These are phyloP conservation scores for Eumaeus atala DNA, from an alignment of 1,140 invertebrate species.

Conservation along the genomic window DNA sequence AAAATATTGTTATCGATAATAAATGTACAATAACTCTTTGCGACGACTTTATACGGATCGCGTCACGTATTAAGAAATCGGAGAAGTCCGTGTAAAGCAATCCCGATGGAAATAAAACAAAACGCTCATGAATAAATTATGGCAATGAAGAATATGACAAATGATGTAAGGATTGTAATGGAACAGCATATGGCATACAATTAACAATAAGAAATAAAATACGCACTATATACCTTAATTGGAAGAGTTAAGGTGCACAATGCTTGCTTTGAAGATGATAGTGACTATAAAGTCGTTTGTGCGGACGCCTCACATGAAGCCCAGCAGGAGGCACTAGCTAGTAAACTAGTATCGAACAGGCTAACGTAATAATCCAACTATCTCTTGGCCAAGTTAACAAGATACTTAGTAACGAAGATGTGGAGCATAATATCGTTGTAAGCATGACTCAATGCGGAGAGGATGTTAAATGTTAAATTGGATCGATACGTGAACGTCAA, in stretches of 20 bases:
- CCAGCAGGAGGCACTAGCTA: slow-evolving; percentile 59
- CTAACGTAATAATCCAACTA: slow-evolving; percentile 66
- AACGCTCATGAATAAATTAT: slow-evolving; percentile 68
- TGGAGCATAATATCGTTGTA: slow-evolving; percentile 30
- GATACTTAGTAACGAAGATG: slow-evolving; percentile 39
- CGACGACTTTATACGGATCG: slow-evolving; percentile 52
- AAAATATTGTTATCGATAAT: slow-evolving; percentile 66
- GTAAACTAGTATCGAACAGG: slow-evolving; percentile 60
- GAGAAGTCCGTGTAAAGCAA: slow-evolving; percentile 63
- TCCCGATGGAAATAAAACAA: slow-evolving; percentile 59
- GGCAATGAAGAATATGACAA: slow-evolving; percentile 71
- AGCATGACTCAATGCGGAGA: slow-evolving; percentile 28
- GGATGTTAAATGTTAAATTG: slow-evolving; percentile 35
- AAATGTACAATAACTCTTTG: slow-evolving; percentile 54
- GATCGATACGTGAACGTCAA: slow-evolving; percentile 32
- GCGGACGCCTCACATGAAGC: slow-evolving; percentile 55
- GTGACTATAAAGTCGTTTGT: slow-evolving; percentile 41
- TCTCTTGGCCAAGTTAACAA: slow-evolving; percentile 47
- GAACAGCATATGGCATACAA: slow-evolving; percentile 57
- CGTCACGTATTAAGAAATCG: slow-evolving; percentile 64
- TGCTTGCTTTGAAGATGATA: slow-evolving; percentile 33
- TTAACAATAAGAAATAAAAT: slow-evolving; percentile 27
- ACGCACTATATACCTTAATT: slow-evolving; percentile 21
- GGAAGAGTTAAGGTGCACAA: slow-evolving; percentile 37
- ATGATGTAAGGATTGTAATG: slow-evolving; percentile 67